phyloP scores from a whole-genome alignment of 2,113 vertebrate species.

The Sinocyclocheilus maitianheensis region DNA sequence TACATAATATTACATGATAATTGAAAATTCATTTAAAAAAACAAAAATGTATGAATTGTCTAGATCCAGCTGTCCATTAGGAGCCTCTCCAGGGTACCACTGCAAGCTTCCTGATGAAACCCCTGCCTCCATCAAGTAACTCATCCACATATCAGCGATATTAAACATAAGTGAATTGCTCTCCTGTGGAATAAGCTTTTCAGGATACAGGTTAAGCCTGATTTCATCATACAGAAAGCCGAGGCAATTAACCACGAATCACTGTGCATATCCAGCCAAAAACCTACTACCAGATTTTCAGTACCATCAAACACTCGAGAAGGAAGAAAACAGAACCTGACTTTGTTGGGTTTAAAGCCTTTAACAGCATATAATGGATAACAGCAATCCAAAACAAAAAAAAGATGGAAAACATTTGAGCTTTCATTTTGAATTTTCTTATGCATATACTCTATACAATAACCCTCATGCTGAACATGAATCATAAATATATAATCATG shows the following conservation, averaged over 20 bases:
- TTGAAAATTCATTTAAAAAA: neutral
- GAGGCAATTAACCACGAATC: slow-evolving; percentile 55
- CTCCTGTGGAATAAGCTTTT: slow-evolving; percentile 5
- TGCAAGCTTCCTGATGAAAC: slow-evolving; percentile 18
- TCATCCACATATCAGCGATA: neutral
- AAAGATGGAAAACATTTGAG: neutral
- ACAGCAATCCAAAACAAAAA: too few relatives aligned
- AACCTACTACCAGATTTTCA: slow-evolving; percentile 51
- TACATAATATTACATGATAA: too few relatives aligned
- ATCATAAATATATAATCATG: neutral
- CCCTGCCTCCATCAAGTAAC: neutral
- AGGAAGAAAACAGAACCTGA: neutral
- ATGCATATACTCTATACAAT: neutral
- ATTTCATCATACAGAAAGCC: slow-evolving; percentile 29
- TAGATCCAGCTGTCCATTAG: neutral
- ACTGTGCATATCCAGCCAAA: slow-evolving; percentile 58
- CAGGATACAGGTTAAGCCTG: slow-evolving; percentile 8
- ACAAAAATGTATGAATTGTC: neutral
- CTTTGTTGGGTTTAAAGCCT: neutral
- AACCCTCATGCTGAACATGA: neutral
- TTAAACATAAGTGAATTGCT: slow-evolving; percentile 1
- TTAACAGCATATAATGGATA: too few relatives aligned
- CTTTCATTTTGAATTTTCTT: neutral
- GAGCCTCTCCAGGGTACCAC: neutral
- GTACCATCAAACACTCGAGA: neutral